Base-by-base conservation (phyloP, 2,888 invertebrate species). In the Dolichomitus sp. region DNA sequence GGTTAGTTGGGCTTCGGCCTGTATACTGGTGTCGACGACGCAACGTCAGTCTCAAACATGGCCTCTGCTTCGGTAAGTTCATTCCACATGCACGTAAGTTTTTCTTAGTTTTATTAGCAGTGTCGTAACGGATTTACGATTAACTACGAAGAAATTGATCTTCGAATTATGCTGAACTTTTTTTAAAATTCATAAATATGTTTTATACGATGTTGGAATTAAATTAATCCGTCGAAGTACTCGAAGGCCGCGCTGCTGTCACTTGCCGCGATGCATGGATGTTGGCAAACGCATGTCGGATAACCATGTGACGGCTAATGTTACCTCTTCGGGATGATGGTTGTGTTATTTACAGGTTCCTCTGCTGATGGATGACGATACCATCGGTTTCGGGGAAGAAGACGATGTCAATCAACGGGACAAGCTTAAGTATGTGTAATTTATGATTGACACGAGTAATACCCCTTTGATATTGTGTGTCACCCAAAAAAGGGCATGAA, bases 331-430 rank as follows among this genome's bases (percentile, higher is more conserved):
- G 52, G 74, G 85, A 87, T 87, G 83, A 87, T 87, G 82, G 80
- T 84, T 52, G 83, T 87, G 66, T 87, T 69, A 76, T 94, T 95
- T 95, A 75, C 94, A 98, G 98, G 97, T 97, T 95, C 97, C 98
- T 92, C 90, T 95, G 92, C 94, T 98, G 89, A 95, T 98, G 91
- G 97, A 97, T 89, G 97, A 98, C 91, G 98, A 98, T 94, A 97
- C 97, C 37, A 95, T 98, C 87, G 97, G 97, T 59, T 98, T 98
- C 90, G 98, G 98, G 0, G 98, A 98, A 85, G 98, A 98, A 93
- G 97, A 97, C 89, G 95, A 96, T 73, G 94, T 94, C 27, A 92
- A 89, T 78, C 95, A 95, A 66, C 91, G 89, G 72, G 91, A 89
- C 80, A 91, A 92, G 80, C 91, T 94, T 73, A 94, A 93, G 94